Base-by-base conservation (phyloP, 2,113 vertebrate species). In the Dendropsophus ebraccatus region DNA sequence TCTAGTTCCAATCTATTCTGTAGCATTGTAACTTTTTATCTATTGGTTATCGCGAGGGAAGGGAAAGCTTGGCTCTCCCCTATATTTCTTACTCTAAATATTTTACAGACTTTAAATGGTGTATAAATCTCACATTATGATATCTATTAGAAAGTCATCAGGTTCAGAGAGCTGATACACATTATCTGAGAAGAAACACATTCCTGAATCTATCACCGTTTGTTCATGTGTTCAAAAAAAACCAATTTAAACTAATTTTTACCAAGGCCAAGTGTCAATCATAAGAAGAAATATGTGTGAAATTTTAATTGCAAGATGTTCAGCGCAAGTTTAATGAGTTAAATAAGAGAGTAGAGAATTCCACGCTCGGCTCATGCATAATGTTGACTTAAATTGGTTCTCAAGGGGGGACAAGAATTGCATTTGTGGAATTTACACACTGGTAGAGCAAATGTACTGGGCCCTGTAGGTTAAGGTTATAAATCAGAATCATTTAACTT, bases 301-400 rank as follows among this genome's bases (percentile, higher is more conserved):
- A 94, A 93, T 93, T 94, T 95, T 95, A 96, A 95, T 95, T 95
- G 94, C 93, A 93, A 94, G 92, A 93, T 93, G 94, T 93, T 93
- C 91, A 10, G 92, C 91, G 94, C 90, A 93, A 91, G 91, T 93
- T 91, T 95, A 94, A 94, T 93, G 94, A 94, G 93, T 91, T 91
- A 93, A 94, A 92, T 92, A 94, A 93, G 93, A 94, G 94, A 93
- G 91, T 90, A 90, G 93, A 94, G 94, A 94, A 93, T 95, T 94
- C 92, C 91, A 87, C 91, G 83, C 91, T 92, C 91, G 87, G 88
- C 91, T 94, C 92, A 93, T 94, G 93, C 90, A 93, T 95, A 94
- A 94, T 94, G 93, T 93, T 92, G 92, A 92, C 92, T 93, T 91
- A 93, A 93, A 93, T 94, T 92, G 90, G 90, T 90, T 94, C 92